Evolutionary conservation across 1,140 invertebrate genomes (phyloP).

Genomic region (Danaus melanippus): DNA sequence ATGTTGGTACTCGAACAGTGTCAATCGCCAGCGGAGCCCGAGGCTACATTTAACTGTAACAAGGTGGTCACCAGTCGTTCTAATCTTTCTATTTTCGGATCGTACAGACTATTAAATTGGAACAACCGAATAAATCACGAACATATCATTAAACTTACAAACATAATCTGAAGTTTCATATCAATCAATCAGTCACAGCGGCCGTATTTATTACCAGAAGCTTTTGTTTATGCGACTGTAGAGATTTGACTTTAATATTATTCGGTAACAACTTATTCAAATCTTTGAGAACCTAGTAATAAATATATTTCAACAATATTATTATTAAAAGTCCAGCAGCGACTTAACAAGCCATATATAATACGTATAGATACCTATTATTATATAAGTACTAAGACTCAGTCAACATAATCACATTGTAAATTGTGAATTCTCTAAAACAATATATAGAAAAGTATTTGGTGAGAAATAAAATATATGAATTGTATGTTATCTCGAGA

Average conservation of each 20-base stretch:
- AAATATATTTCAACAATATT: no score
- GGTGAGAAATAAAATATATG: conserved; percentile 25
- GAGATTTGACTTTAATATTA: no score
- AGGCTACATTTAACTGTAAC: conserved; percentile 27
- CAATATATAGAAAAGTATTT: conserved; percentile 15
- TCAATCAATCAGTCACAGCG: conserved; percentile 34
- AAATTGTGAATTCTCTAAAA: conserved; percentile 9
- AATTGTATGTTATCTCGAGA: conserved; percentile 27
- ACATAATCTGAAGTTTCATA: conserved; percentile 38
- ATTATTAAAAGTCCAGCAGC: conserved; percentile 2
- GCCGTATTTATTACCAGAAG: background rate
- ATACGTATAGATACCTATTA: no score
- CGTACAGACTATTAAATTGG: conserved; percentile 34
- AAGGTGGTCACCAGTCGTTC: conserved; percentile 33
- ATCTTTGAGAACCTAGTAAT: no score
- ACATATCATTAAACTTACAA: conserved; percentile 26
- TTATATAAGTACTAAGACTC: no score
- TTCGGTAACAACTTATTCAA: no score
- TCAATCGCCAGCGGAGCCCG: conserved; percentile 14
- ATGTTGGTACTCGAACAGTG: conserved; percentile 12
- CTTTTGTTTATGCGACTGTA: conserved; percentile 16
- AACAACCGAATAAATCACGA: conserved; percentile 40
- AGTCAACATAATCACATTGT: background rate
- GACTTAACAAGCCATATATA: no score
- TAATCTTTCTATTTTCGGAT: conserved; percentile 47